These are phyloP conservation scores for Cyprinus carpio DNA, from an alignment of 2,113 vertebrate species.

Conservation along the genomic window DNA sequence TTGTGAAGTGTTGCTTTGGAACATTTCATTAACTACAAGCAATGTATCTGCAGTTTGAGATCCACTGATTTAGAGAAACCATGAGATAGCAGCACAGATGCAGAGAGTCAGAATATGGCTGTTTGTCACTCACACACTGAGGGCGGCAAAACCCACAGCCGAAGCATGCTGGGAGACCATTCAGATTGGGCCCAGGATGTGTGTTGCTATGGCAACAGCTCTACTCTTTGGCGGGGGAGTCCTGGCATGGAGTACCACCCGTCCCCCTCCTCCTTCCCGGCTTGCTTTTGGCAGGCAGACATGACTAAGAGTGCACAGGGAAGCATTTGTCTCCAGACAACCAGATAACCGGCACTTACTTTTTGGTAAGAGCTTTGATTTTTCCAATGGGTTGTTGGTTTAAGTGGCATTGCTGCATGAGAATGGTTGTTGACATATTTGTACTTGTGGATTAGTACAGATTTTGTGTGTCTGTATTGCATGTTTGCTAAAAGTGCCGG, in stretches of 20 bases:
- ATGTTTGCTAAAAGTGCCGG: background rate
- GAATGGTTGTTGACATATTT: background rate
- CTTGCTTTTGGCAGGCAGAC: conserved; percentile 39
- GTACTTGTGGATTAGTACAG: background rate
- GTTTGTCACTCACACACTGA: conserved; percentile 25
- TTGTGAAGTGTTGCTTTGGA: background rate
- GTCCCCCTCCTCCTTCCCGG: conserved; percentile 54
- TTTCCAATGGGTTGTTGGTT: conserved; percentile 37
- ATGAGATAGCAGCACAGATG: conserved; percentile 15
- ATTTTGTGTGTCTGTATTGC: background rate
- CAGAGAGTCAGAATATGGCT: conserved; percentile 16
- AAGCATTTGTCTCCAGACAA: conserved; percentile 33
- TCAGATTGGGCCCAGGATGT: conserved; percentile 58
- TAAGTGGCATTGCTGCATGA: background rate
- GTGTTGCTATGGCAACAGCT: conserved; percentile 73
- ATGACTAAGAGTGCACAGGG: conserved; percentile 25
- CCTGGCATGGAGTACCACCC: conserved; percentile 61
- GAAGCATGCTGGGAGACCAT: conserved; percentile 43
- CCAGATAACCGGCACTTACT: conserved; percentile 45
- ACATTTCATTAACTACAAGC: background rate
- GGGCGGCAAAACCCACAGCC: conserved; percentile 33
- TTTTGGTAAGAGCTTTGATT: conserved; percentile 30
- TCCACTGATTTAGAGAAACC: background rate
- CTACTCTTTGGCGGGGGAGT: conserved; percentile 60
- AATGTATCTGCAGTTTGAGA: background rate